Base-by-base conservation (phyloP, 2,888 invertebrate species). In the Zaprionus lineosus region DNA sequence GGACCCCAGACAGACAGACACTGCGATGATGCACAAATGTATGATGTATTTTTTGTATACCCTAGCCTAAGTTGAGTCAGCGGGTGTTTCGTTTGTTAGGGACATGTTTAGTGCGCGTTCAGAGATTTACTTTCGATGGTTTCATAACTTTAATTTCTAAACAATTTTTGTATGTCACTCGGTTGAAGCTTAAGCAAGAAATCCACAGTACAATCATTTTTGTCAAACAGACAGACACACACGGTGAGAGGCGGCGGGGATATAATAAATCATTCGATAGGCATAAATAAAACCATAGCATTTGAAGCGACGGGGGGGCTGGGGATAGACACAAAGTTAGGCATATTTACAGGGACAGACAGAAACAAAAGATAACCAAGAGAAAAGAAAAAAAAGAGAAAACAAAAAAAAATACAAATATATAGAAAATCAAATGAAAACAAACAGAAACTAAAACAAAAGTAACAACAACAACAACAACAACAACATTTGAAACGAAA, bases 131-230 rank as follows among this genome's bases (percentile, higher is more conserved):
- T 73, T 79, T 78, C 44, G 59, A 84, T 78, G 78, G 78, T 78
- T 78, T 78, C 78, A 83, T 43, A 26, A 66, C 47, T 50, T 58
- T 78, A 55, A 50, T 63, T 78, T 77, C 41, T n/a, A n/a, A 61
- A 62, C 28, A 19, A 53, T 61, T 66, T n/a, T 74, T 59, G 59
- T 62, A 72, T 39, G 57, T 53, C 40, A 47, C 66, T 83, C 64
- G 64, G 77, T 83, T 79, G 55, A 83, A 72, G 81, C 84, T 79
- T 76, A 76, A 76, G 74, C 74, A 62, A 65, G 74, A 52, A 82
- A 82, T 65, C 73, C 76, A 85, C 58, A 83, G 82, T 82, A 82
- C 82, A 82, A 82, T 82, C 85, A 82, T 82, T 82, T 78, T 74
- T 85, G 85, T 85, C 85, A 83, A 79, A 81, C 82, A 74, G 83